Base-by-base conservation (phyloP, 2,113 vertebrate species). In the Pterocles gutturalis region DNA sequence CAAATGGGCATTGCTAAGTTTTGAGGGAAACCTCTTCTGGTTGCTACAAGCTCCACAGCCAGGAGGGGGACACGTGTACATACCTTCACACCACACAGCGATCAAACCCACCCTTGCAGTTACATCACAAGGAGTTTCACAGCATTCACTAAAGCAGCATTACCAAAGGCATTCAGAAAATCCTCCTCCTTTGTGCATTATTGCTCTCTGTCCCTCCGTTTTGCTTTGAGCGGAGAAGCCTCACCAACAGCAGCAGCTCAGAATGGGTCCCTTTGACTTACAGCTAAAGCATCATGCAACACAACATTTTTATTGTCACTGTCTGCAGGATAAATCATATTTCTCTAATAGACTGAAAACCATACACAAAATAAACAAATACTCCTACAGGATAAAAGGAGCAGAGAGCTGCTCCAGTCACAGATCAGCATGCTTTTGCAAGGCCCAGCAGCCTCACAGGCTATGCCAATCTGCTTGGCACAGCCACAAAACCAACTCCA, bases 11-110 rank as follows among this genome's bases (percentile, higher is more conserved):
- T 2, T 53, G 19, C 4, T 21, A 15, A 34, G 11, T 33, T 72
- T 60, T 49, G 46, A 82, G 31, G 64, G 41, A 83, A 93, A 53
- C 13, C 10, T 53, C 31, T 41, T 61, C 11, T 3, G 10, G n/a
- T 28, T 76, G 81, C 65, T 57, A 67, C 10, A 43, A 91, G 16
- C 65, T 73, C 43, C 20, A 1, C 3, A n/a, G 41, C 57, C 87
- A 53, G 80, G 22, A 75, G 33, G 9, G 58, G 73, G 36, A 87
- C 11, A n/a, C 0, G 0, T 0, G 0, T 3, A 17, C 8, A 3
- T 5, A 14, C 0, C 0, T 5, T n/a, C 21, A 31, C 70, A 55
- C 53, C 31, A 58, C 9, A 22, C 15, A 43, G 16, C 2, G 43
- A 77, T 10, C 17, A 24, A 67, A 93, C 61, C 14, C 36, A 72